Conservation (phyloP, 2,888 invertebrate genomes). For the Drosophila eohydei region DNA sequence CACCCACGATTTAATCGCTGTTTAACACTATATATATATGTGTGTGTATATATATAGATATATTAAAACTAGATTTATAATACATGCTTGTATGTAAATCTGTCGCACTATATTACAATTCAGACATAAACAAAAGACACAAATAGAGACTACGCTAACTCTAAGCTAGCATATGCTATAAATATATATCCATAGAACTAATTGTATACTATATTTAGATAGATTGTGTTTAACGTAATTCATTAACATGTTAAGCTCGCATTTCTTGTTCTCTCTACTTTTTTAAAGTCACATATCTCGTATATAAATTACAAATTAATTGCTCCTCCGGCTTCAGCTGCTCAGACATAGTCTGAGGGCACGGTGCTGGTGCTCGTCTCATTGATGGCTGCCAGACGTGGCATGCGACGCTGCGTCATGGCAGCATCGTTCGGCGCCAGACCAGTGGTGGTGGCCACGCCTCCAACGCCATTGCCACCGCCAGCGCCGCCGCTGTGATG, state of each 20-base stretch:
- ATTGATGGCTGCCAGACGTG: constrained; percentile 86
- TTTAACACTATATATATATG: constrained; percentile 66
- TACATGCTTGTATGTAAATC: constrained; percentile 66
- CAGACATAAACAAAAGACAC: constrained; percentile 75
- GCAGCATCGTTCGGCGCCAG: constrained; percentile 54
- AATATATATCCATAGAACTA: constrained; percentile 27
- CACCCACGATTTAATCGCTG: constrained; percentile 85
- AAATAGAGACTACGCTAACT: constrained; percentile 62
- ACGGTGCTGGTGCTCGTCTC: constrained; percentile 86
- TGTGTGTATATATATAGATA: neutral
- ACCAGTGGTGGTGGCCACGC: constrained; percentile 39
- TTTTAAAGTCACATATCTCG: constrained; percentile 58
- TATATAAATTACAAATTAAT: constrained; percentile 44
- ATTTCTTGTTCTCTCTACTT: constrained; percentile 42
- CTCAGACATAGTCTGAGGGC: constrained; percentile 87
- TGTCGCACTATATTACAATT: constrained; percentile 65
- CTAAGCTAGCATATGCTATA: constrained; percentile 61
- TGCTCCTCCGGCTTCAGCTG: constrained; percentile 14
- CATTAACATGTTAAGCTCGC: constrained; percentile 65
- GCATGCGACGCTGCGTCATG: constrained; percentile 83
- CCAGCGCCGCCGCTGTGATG: constrained; percentile 76
- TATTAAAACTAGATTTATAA: constrained; percentile 76
- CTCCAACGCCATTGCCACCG: constrained; percentile 31
- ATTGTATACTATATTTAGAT: constrained; percentile 26
- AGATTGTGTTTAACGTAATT: constrained; percentile 53